These are phyloP conservation scores for Mastacembelus armatus DNA, from an alignment of 2,797 vertebrate species.

Conservation along the genomic window DNA sequence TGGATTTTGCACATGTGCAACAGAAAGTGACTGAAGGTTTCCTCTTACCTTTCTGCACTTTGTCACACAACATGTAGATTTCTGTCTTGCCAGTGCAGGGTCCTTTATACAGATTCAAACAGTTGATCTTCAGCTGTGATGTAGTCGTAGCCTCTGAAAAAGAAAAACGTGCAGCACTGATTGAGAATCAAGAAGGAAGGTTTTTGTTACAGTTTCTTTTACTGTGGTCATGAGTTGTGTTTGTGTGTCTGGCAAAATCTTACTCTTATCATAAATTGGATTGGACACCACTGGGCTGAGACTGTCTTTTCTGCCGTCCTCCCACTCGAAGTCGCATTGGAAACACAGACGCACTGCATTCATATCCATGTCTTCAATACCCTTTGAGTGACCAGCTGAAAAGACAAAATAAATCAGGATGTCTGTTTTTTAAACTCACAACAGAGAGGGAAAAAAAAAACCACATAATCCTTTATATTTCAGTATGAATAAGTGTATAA, in stretches of 20 bases:
- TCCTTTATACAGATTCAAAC: slow-evolving; percentile 88
- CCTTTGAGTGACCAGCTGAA: slow-evolving; percentile 90
- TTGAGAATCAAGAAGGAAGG: slow-evolving; percentile 7
- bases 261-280: slow-evolving; percentile 95
- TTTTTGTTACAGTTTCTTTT: background rate
- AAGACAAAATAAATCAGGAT: slow-evolving; percentile 1
- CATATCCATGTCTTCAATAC: slow-evolving; percentile 97
- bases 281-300: slow-evolving; percentile 90
- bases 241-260: slow-evolving; percentile 41
- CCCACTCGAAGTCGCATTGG: slow-evolving; percentile 88
- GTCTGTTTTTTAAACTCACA: background rate
- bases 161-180: background rate
- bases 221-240: background rate
- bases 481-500: background rate
- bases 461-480: too few relatives aligned
- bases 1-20: too few relatives aligned
- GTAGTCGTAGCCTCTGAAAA: slow-evolving; percentile 91
- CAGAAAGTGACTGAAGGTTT: too few relatives aligned
- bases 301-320: slow-evolving; percentile 77
- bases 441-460: background rate
- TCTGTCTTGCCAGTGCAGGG: slow-evolving; percentile 89
- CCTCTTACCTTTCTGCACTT: slow-evolving; percentile 93
- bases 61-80: slow-evolving; percentile 94
- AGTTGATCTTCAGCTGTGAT: slow-evolving; percentile 90
- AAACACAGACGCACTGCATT: slow-evolving; percentile 95